phyloP scores from a whole-genome alignment of 2,888 invertebrate species.

The Netelia inedita region DNA sequence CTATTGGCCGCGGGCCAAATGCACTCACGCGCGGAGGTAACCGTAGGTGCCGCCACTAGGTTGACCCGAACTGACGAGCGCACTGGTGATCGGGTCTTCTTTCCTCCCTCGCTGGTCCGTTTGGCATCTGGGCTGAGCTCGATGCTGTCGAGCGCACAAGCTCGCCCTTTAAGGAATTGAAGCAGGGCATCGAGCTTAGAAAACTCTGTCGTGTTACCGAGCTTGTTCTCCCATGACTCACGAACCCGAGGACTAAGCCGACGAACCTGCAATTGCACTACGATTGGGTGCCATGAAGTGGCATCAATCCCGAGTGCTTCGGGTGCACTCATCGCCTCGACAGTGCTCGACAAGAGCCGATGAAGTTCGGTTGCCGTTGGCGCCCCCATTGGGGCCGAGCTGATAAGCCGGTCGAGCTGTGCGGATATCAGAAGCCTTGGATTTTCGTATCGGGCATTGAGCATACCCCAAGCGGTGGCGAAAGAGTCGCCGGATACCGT shows the following conservation, averaged over 20 bases:
- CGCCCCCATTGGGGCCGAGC: neutral
- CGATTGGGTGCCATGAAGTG: neutral
- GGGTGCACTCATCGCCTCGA: constrained; percentile 31
- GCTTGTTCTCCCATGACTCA: constrained; percentile 39
- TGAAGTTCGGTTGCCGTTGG: constrained; percentile 4
- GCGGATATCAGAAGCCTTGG: constrained; percentile 6
- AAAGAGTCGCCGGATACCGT: constrained; percentile 23
- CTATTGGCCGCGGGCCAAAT: neutral
- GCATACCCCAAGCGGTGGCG: constrained; percentile 22
- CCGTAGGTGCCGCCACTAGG: too few species aligned
- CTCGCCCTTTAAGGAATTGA: constrained; percentile 30
- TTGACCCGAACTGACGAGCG: neutral
- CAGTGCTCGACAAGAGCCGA: neutral
- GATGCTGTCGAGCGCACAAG: constrained; percentile 24
- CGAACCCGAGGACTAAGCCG: neutral
- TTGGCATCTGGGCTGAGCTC: neutral
- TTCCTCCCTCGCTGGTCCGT: neutral
- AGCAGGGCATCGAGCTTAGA: neutral
- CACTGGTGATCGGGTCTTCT: neutral
- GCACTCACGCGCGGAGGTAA: neutral
- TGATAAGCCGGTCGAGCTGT: constrained; percentile 15
- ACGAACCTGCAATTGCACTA: neutral
- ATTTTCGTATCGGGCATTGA: constrained; percentile 19
- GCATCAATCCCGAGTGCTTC: constrained; percentile 11
- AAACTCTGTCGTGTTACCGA: neutral